Base-by-base conservation (phyloP, 2,113 vertebrate genomes). In the Petromus typicus region DNA sequence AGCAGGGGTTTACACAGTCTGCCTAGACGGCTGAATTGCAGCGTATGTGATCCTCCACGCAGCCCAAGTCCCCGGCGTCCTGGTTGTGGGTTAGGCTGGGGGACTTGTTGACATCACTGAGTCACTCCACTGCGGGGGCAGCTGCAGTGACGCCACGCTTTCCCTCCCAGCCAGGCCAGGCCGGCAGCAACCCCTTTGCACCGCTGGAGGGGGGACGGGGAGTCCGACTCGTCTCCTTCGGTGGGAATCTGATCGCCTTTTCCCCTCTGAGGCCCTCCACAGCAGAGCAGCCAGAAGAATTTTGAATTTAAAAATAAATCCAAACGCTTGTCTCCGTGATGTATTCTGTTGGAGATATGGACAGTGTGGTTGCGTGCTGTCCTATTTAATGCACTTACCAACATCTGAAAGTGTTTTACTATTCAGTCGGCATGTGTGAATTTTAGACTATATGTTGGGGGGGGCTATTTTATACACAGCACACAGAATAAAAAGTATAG, bases 221-320 rank as follows among this genome's bases (percentile, higher is more conserved):
- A 4, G 8, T 73, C 94, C 93, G 95, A 78, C 83, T 96, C 16
- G 13, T 91, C 67, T 97, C 97, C 75, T 97, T 97, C 64, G 95
- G 96, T 66, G 95, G 96, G 69, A 94, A 97, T 75, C 91, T 97
- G 63, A 97, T 97, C 75, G 3, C 87, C 40, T 97, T 97, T 87
- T 97, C 97, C 80, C 97, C 97, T 3, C 64, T 91, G 7, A 93
- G 45, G 51, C 91, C 89, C 25, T 51, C 57, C 23, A 9, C 93
- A 37, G 59, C 13, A 54, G 67, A 92, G 63, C 85, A 90, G 37
- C 56, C 87, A 22, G 93, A 92, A 91, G 57, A 95, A 59, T 34
- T 81, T 43, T 95, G 57, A 96, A 88, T 82, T 85, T 71, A 79
- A 92, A 96, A 89, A 57, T 61, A 61, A 85, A 75, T 76, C 5